Percentiles rank a stretch among this genome's conserved stretches.
These are phyloP conservation scores for Valencia hispanica DNA, from an alignment of 2,797 vertebrate genomes.

Conservation along the genomic window DNA sequence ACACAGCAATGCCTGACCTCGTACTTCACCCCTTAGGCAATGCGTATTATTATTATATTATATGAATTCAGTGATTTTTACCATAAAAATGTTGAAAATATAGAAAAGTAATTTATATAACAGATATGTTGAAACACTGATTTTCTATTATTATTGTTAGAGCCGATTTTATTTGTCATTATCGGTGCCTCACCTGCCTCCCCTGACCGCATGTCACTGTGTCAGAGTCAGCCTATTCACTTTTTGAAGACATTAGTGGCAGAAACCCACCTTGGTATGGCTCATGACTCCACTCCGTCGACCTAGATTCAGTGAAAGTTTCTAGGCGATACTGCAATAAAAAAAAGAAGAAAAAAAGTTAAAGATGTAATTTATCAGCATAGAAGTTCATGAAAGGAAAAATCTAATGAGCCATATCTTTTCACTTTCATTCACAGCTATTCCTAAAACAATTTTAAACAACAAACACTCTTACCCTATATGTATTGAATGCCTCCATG, in stretches of 20 bases:
- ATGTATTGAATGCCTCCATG: constrained; percentile 80
- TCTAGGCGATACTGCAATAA: constrained; percentile 81
- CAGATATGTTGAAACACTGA: too few relatives aligned
- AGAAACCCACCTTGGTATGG: constrained; percentile 59
- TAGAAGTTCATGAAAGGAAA: neutral
- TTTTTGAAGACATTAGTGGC: neutral
- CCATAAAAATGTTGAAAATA: too few relatives aligned
- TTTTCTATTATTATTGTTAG: too few relatives aligned
- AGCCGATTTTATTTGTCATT: too few relatives aligned
- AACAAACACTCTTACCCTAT: constrained; percentile 67
- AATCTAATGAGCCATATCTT: neutral
- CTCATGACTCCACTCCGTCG: constrained; percentile 69
- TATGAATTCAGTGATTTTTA: too few relatives aligned
- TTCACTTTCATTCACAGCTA: neutral
- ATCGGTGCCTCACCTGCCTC: too few relatives aligned
- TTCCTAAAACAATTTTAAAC: constrained; percentile 4
- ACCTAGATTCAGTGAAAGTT: constrained; percentile 78
- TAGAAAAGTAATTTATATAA: too few relatives aligned
- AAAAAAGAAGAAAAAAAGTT: neutral
- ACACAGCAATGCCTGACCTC: too few relatives aligned
- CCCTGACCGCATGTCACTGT: too few relatives aligned
- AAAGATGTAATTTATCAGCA: neutral
- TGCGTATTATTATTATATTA: too few relatives aligned
- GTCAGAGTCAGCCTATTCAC: neutral
- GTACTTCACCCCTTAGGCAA: too few relatives aligned